Evolutionary conservation across 30 jellyfish, hydroid and myxozoan species (phyloP).

Genomic region (Cassiopea xamachana): DNA sequence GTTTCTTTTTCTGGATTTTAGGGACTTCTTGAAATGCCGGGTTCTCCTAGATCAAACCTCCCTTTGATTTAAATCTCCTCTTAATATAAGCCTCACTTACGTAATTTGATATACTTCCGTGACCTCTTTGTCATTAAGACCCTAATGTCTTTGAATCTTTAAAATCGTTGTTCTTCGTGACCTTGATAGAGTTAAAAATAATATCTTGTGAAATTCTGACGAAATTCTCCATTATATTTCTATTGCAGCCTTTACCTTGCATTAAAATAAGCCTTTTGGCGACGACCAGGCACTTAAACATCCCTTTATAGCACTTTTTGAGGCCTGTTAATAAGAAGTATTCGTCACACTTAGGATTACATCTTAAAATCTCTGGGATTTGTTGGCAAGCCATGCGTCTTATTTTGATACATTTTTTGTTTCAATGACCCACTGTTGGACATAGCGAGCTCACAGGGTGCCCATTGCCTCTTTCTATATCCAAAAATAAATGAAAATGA

Average conservation of each 20-base stretch:
- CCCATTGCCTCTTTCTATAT: background rate
- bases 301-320: background rate
- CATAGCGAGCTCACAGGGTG: background rate
- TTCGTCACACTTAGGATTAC: conserved; percentile 3
- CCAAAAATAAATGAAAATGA: background rate
- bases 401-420: background rate
- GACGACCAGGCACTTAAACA: background rate
- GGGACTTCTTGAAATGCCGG: background rate
- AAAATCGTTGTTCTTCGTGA: background rate
- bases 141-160: background rate
- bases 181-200: background rate
- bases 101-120: background rate
- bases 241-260: conserved; percentile 1
- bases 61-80: background rate
- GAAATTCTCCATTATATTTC: background rate
- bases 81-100: background rate
- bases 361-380: background rate
- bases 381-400: background rate
- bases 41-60: background rate
- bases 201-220: background rate
- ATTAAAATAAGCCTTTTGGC: background rate
- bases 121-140: background rate
- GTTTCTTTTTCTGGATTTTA: too few relatives aligned
- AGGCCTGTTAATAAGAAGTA: background rate
- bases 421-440: conserved; percentile 18